Percentiles rank a stretch among this genome's conserved stretches.
phyloP scores from a whole-genome alignment of 2,797 vertebrate species.

The Chrysocyon brachyurus region DNA sequence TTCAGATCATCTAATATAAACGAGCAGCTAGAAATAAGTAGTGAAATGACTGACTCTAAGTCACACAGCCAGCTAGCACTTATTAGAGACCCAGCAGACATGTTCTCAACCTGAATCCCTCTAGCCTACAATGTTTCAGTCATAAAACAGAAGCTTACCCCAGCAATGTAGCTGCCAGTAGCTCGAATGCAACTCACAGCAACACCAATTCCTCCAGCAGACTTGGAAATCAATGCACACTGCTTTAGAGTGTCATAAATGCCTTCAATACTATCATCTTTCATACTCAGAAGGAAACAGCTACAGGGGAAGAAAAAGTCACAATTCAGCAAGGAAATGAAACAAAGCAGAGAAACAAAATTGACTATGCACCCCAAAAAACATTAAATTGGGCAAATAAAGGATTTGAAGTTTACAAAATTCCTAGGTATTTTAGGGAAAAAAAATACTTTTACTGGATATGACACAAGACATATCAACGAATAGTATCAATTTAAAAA shows the following conservation, averaged over 20 bases:
- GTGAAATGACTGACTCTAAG: slow-evolving; percentile 37
- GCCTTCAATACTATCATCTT: slow-evolving; percentile 98
- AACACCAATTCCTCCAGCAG: slow-evolving; percentile 97
- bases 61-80: not conserved
- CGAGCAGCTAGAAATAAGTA: slow-evolving; percentile 7
- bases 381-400: slow-evolving; percentile 29
- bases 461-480: slow-evolving; percentile 11
- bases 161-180: slow-evolving; percentile 98
- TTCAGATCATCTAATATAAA: slow-evolving; percentile 35
- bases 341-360: slow-evolving; percentile 43
- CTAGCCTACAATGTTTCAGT: not conserved
- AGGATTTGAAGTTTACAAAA: slow-evolving; percentile 40
- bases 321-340: slow-evolving; percentile 63
- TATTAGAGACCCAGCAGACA: not conserved
- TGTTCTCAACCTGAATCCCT: not conserved
- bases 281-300: slow-evolving; percentile 98
- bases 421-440: not conserved
- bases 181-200: slow-evolving; percentile 97
- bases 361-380: slow-evolving; percentile 1
- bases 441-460: not conserved
- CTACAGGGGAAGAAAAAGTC: slow-evolving; percentile 81
- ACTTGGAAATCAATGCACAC: slow-evolving; percentile 98
- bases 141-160: slow-evolving; percentile 88
- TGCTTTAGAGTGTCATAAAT: slow-evolving; percentile 99
- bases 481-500: slow-evolving; percentile 58